Base-by-base conservation (phyloP, 2,797 vertebrate species). In the Lutjanus argentimaculatus region DNA sequence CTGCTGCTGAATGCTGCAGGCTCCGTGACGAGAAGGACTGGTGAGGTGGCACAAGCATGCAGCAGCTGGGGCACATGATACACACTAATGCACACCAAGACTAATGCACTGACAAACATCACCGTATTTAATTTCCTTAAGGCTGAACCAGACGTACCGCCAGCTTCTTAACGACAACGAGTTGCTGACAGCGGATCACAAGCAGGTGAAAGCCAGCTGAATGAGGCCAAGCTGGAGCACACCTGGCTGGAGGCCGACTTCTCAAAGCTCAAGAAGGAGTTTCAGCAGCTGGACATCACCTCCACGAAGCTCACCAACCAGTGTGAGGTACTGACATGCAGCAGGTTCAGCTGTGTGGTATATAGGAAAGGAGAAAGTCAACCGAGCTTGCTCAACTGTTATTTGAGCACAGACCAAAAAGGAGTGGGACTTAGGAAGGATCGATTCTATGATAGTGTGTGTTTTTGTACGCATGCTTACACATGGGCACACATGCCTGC, bases 261-360 rank as follows among this genome's bases (percentile, higher is more conserved):
- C 89, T 97, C 97, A 77, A 97, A 97, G 86, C 95, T 98, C n/a
- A 97, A 96, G 83, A 97, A 98, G 65, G 97, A 97, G 22, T 97
- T 96, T 69, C 98, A 98, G 80, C 97, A 98, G 73, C 90, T 98
- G 88, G 98, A 99, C 87, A 98, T 99, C 85, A 95, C 96, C 40
- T 97, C 94, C 16, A 97, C 97, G 19, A 98, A 98, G 87, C 91
- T 98, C 56, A 97, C 95, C 88, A 98, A 98, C 78, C 97, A 98
- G 43, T 99, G 97, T 85, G 98, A 98, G 97, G 98, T 99, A 95
- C 0, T 62, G 22, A 14, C 25, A 13, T 9, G n/a, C 16, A 52
- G 30, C 48, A 25, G 1, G 12, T 8, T 49, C 7, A 25, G 14
- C 55, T 74, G 2, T 42, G 15, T 53, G 3, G 8, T n/a, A 4